Conservation (phyloP, 2,113 vertebrate genomes). For the Prolemur simus region DNA sequence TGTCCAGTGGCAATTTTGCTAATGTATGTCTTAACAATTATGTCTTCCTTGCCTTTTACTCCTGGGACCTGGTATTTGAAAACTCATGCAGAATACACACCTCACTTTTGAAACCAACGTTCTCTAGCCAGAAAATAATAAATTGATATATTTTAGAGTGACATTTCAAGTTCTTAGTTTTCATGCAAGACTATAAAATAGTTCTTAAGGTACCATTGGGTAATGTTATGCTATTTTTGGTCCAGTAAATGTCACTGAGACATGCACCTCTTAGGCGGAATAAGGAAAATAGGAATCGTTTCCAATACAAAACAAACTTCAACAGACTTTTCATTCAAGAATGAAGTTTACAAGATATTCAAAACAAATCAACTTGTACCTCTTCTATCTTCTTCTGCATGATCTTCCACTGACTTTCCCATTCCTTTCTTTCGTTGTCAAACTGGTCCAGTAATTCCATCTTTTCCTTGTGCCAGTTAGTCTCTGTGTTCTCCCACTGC, state of each 20-base stretch:
- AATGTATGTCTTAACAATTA: conserved; percentile 20
- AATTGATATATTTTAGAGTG: background rate
- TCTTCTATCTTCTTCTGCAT: conserved; percentile 98
- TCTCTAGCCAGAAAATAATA: conserved; percentile 24
- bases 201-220: background rate
- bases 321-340: background rate
- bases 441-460: conserved; percentile 95
- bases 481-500: conserved; percentile 90
- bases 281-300: background rate
- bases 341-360: background rate
- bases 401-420: conserved; percentile 96
- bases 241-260: background rate
- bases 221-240: background rate
- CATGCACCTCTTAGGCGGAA: background rate
- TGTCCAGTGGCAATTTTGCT: conserved; percentile 33
- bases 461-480: conserved; percentile 92
- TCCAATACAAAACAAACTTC: background rate
- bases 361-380: conserved; percentile 83
- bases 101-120: background rate
- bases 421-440: conserved; percentile 94
- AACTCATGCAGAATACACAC: background rate
- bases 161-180: conserved; percentile 24
- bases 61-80: background rate
- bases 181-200: conserved; percentile 33
- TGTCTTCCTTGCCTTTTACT: background rate